Base-by-base conservation (phyloP, 2,888 invertebrate species). In the Epirrita christyi region DNA sequence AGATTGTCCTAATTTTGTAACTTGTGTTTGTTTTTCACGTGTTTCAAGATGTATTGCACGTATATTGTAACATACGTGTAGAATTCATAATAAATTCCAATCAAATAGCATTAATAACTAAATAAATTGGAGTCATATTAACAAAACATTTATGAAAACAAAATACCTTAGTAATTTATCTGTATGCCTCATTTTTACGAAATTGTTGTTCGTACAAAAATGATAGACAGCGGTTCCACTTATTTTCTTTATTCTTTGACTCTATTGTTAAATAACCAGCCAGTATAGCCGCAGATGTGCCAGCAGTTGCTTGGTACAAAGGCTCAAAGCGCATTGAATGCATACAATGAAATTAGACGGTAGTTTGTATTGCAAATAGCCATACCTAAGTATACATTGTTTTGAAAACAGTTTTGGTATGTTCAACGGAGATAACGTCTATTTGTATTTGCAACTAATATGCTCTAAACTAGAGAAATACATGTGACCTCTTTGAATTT, bases 261-360 rank as follows among this genome's bases (percentile, higher is more conserved):
- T 48, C 47, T 28, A 57, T 55, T 56, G 55, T 59, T 52, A 47
- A 43, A 37, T 48, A 45, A 21, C 37, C 21, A 47, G 36, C 13
- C 40, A 8, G 44, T 40, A 21, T 38, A 41, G 38, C 45, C 48
- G 43, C 54, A 55, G 48, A 48, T 38, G 11, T 38, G 32, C 14
- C 28, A 14, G 21, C 32, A 48, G 37, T 37, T 14, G 3, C 28
- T 41, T n/a, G 13, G n/a, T 14, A 43, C 54, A 43, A 55, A 55
- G 43, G 37, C 43, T 42, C 42, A 40, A 41, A 46, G 45, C 21
- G 46, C 49, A 46, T 54, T 48, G 44, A 48, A 51, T 42, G 15
- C n/a, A 14, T 34, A 53, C 59, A 63, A 40, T 57, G 53, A 59
- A 63, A 53, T 61, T 59, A 63, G 38, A 58, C 29, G 32, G 32